phyloP scores from a whole-genome alignment of 2,888 invertebrate genomes.

The Sclerodermus sp. region DNA sequence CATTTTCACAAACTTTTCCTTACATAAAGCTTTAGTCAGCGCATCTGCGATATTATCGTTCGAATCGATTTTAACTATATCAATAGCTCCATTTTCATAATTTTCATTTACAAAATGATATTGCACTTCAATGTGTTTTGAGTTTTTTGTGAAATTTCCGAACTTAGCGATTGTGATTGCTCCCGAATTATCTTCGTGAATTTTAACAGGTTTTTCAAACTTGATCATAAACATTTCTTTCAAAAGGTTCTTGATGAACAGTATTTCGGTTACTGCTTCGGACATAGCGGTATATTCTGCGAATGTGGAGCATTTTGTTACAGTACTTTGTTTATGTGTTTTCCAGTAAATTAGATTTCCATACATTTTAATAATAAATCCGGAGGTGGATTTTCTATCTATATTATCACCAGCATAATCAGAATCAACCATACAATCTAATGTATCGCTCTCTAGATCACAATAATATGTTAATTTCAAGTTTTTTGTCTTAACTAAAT shows the following conservation, averaged over 20 bases:
- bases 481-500: conserved; percentile 25
- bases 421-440: neutral
- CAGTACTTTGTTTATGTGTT: neutral
- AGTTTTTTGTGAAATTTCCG: neutral
- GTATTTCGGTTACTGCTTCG: neutral
- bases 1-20: neutral
- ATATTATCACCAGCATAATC: neutral
- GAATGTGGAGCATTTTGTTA: neutral
- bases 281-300: neutral
- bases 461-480: neutral
- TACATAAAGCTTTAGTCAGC: neutral
- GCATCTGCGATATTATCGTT: neutral
- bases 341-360: neutral
- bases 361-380: neutral
- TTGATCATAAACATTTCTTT: neutral
- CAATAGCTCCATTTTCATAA: neutral
- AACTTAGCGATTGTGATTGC: neutral
- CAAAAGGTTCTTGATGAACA: neutral
- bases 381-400: neutral
- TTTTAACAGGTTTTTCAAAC: neutral
- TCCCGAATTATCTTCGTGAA: neutral
- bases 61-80: neutral
- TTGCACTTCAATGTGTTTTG: neutral
- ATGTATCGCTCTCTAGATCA: neutral
- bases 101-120: neutral